Evolutionary conservation across 1,140 invertebrate genomes (phyloP).

Genomic region (Oryctes rhinoceros): DNA sequence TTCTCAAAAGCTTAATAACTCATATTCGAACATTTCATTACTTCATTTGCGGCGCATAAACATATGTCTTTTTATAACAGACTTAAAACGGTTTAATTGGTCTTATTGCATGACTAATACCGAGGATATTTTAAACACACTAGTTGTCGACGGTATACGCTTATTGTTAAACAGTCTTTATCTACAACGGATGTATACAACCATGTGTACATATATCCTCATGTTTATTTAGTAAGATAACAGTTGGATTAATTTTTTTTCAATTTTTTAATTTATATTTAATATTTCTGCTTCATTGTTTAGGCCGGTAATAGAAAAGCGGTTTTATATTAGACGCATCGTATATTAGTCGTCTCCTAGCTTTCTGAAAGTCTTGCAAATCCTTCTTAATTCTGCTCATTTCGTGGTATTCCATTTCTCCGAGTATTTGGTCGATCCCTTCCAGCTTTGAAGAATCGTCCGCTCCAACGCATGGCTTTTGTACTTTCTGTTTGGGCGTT

Average conservation of each 20-base stretch:
- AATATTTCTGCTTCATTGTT: neutral
- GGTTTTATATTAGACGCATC: slow-evolving; percentile 31
- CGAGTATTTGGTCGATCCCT: neutral
- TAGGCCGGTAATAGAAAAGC: neutral
- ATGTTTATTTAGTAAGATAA: no score
- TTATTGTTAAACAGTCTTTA: no score
- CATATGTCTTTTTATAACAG: no score
- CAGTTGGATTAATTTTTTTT: no score
- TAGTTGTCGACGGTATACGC: no score
- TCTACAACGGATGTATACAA: no score
- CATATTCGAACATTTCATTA: no score
- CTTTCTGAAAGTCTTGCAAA: slow-evolving; percentile 31
- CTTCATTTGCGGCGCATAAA: neutral
- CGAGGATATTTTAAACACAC: neutral
- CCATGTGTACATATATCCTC: no score
- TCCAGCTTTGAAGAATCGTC: neutral
- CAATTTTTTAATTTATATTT: neutral
- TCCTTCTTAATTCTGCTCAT: slow-evolving; percentile 26
- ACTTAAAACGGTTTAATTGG: no score
- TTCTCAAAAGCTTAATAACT: no score
- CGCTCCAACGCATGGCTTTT: neutral
- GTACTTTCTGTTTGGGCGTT: neutral
- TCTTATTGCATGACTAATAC: slow-evolving; percentile 13
- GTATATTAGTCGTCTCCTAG: slow-evolving; percentile 32
- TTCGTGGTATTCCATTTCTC: neutral